Percentiles rank a stretch among this genome's conserved stretches.
phyloP scores from a whole-genome alignment of 2,797 vertebrate genomes.

The Atherinosoma microstoma region DNA sequence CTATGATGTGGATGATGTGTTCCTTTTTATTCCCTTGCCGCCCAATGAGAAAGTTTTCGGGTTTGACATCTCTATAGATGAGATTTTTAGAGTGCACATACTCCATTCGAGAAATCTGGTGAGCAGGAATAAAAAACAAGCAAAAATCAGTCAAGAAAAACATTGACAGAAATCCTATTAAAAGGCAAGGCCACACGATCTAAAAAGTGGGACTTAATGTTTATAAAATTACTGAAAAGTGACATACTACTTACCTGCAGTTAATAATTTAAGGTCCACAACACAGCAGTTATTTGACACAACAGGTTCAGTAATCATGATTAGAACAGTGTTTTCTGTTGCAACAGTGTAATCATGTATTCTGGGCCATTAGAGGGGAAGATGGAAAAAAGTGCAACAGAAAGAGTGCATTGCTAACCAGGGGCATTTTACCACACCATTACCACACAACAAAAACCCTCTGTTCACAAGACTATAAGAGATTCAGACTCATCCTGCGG shows the following conservation, averaged over 20 bases:
- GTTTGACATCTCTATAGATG: slow-evolving; percentile 98
- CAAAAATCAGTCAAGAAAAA: not conserved
- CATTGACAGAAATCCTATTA: too few species aligned
- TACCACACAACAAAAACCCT: not conserved
- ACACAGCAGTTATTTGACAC: not conserved
- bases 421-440: not conserved
- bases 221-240: not conserved
- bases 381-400: not conserved
- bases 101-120: slow-evolving; percentile 97
- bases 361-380: not conserved
- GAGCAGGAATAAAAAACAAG: slow-evolving; percentile 3
- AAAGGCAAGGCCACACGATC: not conserved
- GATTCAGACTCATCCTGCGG: not conserved
- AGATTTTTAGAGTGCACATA: slow-evolving; percentile 99
- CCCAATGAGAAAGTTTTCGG: slow-evolving; percentile 98
- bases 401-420: not conserved
- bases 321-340: not conserved
- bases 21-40: slow-evolving; percentile 98
- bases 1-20: slow-evolving; percentile 98
- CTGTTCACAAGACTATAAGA: not conserved
- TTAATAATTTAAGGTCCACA: not conserved
- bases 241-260: too few species aligned
- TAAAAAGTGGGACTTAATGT: not conserved
- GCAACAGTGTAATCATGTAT: accelerated
- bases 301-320: not conserved